Evolutionary conservation across 1,140 invertebrate genomes (phyloP).

Genomic region (Drosophila pseudoananassae): DNA sequence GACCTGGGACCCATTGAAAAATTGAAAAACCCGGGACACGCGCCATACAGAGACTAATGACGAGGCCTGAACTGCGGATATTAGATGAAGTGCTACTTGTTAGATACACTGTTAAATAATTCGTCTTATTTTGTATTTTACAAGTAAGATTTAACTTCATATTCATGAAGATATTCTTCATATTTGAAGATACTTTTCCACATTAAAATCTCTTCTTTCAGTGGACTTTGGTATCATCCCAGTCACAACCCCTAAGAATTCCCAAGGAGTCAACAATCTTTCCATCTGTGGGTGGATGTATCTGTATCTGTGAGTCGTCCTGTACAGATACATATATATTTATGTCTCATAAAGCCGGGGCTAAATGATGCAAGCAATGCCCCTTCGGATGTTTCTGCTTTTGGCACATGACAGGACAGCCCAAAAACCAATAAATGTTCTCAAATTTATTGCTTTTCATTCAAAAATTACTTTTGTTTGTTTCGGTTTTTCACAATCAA

Average conservation of each 20-base stretch:
- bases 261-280: slow-evolving; percentile 55
- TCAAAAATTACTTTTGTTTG: slow-evolving; percentile 80
- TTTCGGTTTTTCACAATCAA: slow-evolving; percentile 64
- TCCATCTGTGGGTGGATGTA: slow-evolving; percentile 51
- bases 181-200: neutral
- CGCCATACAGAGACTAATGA: slow-evolving; percentile 61
- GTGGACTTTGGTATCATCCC: slow-evolving; percentile 19
- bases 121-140: neutral
- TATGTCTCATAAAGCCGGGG: slow-evolving; percentile 50
- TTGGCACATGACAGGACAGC: slow-evolving; percentile 53
- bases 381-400: slow-evolving; percentile 34
- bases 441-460: slow-evolving; percentile 83
- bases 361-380: slow-evolving; percentile 69
- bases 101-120: slow-evolving; percentile 14
- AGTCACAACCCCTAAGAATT: slow-evolving; percentile 23
- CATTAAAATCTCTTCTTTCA: neutral
- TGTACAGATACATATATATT: neutral
- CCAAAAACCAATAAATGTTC: slow-evolving; percentile 83
- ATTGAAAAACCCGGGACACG: slow-evolving; percentile 27
- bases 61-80: slow-evolving; percentile 59
- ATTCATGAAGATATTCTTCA: too few relatives aligned
- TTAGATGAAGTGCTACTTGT: slow-evolving; percentile 64
- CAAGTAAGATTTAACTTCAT: neutral
- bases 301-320: slow-evolving; percentile 12
- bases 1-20: slow-evolving; percentile 23